Base-by-base conservation (phyloP, 1,140 invertebrate genomes). In the Lutraria rhynchaena region DNA sequence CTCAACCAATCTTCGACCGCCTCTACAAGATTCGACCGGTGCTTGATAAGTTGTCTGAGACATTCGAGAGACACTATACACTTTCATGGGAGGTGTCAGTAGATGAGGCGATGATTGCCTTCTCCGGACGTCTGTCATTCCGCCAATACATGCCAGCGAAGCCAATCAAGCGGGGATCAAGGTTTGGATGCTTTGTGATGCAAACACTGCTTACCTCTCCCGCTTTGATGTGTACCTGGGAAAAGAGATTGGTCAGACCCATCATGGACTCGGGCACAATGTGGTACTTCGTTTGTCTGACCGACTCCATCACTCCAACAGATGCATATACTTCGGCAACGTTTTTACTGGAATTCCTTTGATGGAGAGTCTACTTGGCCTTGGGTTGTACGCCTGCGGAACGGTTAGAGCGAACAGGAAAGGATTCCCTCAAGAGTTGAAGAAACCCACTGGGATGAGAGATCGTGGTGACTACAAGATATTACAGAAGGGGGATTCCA, bases 91-190 rank as follows among this genome's bases (percentile, higher is more conserved):
- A 63, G 22, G 19, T 77, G 13, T 65, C 75, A 46, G 58, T 86
- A 1, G 77, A 93, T 84, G 91, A 93, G 84, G 90, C 89, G 85
- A 92, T 93, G 87, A 91, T 93, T 86, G 82, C 90, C 17, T 93
- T 89, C 35, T 92, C 92, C 87, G 90, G 90, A 7, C 83, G 80
- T 60, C 83, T 90, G 85, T 84, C 83, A 81, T 88, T 92, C 57
- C 91, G 91, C 85, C 91, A 92, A 83, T 93, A 93, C 82, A 75
- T 87, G 69, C 87, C 85, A 46, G 84, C 88, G 35, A 92, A 92
- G 78, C 90, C 92, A 15, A 85, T 90, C 60, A 93, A 93, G 82
- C 92, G 92, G 92, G 91, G 29, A 91, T 91, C 19, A 93, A 93
- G 88, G 85, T 92, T 77, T 93, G 82, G 69, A 37, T 61, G 31